A percentile compares a stretch with the other conserved stretches of the same genome.
Evolutionary conservation across 2,113 vertebrate genomes (phyloP).

Genomic region (Lampris incognitus): DNA sequence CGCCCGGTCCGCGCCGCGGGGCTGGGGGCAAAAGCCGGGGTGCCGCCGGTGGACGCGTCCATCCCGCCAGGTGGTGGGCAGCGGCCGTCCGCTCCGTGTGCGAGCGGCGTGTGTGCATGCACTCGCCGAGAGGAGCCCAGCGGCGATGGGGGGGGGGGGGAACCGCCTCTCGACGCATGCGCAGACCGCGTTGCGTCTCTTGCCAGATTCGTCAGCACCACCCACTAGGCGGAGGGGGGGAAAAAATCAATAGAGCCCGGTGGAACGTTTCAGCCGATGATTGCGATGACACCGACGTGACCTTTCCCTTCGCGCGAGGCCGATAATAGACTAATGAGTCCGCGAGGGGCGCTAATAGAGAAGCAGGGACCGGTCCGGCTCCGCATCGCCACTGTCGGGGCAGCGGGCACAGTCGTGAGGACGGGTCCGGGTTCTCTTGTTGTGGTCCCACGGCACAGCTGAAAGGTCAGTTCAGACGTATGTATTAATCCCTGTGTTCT

Average conservation of each 20-base stretch:
- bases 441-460: not conserved
- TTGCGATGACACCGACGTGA: conserved; percentile 28
- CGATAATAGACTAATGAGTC: conserved; percentile 27
- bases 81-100: conserved; percentile 19
- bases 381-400: not conserved
- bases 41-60: conserved; percentile 43
- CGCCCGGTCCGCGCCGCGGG: conserved; percentile 54
- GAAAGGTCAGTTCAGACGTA: no score
- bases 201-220: conserved; percentile 23
- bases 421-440: not conserved
- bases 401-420: not conserved
- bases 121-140: not conserved
- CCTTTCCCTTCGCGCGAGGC: conserved; percentile 15
- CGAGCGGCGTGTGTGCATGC: conserved; percentile 12
- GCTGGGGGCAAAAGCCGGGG: conserved; percentile 13
- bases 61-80: conserved; percentile 49
- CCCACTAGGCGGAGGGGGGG: conserved; percentile 1
- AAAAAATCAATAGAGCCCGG: conserved; percentile 32
- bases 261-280: conserved; percentile 33
- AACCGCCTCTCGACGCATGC: conserved; percentile 72
- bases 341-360: conserved; percentile 14
- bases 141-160: no score
- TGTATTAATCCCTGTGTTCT: no score
- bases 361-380: not conserved
- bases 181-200: conserved; percentile 21